These are phyloP conservation scores for Cinclus mexicanus DNA, from an alignment of 2,113 vertebrate genomes.

Conservation along the genomic window DNA sequence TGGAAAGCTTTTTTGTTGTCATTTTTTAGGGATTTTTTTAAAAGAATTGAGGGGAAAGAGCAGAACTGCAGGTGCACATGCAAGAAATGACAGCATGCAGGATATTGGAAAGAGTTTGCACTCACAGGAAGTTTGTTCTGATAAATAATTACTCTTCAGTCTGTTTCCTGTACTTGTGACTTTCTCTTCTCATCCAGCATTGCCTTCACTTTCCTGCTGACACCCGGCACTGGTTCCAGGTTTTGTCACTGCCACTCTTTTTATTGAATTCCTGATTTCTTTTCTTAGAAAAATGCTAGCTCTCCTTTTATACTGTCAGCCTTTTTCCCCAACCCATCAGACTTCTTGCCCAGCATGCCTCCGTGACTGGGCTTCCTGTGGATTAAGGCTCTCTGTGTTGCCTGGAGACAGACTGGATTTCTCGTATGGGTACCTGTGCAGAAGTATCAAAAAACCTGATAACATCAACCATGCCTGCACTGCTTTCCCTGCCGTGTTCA, in stretches of 20 bases:
- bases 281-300: neutral
- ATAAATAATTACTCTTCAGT: neutral
- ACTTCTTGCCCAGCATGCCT: neutral
- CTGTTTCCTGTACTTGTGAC: neutral
- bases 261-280: neutral
- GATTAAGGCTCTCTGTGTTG: neutral
- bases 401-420: neutral
- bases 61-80: neutral
- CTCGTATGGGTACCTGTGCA: neutral
- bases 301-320: neutral
- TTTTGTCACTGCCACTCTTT: neutral
- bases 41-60: neutral
- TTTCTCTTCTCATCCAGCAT: neutral
- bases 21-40: neutral
- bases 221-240: neutral
- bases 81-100: neutral
- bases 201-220: neutral
- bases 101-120: neutral
- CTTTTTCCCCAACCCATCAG: neutral
- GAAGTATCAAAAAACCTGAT: neutral
- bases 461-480: neutral
- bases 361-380: accelerated
- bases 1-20: accelerated
- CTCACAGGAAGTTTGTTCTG: neutral
- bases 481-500: neutral